These are phyloP conservation scores for Sprattus sprattus DNA, from an alignment of 2,113 vertebrate genomes.

Conservation along the genomic window DNA sequence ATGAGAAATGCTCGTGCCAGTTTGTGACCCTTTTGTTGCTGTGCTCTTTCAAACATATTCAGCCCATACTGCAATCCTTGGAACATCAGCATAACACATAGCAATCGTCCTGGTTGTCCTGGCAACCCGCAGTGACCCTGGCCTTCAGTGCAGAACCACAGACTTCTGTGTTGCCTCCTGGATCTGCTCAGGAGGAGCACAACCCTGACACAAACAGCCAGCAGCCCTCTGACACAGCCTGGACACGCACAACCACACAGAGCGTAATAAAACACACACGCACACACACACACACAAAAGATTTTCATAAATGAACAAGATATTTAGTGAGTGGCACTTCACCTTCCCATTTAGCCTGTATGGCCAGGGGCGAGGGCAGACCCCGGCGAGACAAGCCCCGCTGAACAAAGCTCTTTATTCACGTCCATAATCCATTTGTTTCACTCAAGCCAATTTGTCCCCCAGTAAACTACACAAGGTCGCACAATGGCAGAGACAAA, in stretches of 20 bases:
- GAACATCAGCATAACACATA: not conserved
- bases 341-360: conserved; percentile 78
- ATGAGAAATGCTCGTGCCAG: not conserved
- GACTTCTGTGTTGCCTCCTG: not conserved
- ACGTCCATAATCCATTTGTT: conserved; percentile 80
- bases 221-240: not conserved
- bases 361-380: conserved; percentile 70
- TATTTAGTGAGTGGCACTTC: conserved; percentile 80
- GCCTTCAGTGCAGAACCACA: not conserved
- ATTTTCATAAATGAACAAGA: conserved; percentile 64
- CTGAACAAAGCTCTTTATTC: conserved; percentile 77
- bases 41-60: not conserved
- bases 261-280: not conserved
- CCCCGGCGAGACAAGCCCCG: conserved; percentile 53
- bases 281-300: conserved; percentile 47
- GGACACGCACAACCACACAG: not conserved
- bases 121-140: not conserved
- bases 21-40: not conserved
- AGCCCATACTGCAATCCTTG: not conserved
- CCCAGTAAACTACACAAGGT: conserved; percentile 92
- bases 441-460: conserved; percentile 88
- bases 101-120: not conserved
- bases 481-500: conserved; percentile 84
- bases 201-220: not conserved
- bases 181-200: not conserved